Evolutionary conservation across 1,140 invertebrate species (phyloP).

Genomic region (Pseudachorutes palmiensis): DNA sequence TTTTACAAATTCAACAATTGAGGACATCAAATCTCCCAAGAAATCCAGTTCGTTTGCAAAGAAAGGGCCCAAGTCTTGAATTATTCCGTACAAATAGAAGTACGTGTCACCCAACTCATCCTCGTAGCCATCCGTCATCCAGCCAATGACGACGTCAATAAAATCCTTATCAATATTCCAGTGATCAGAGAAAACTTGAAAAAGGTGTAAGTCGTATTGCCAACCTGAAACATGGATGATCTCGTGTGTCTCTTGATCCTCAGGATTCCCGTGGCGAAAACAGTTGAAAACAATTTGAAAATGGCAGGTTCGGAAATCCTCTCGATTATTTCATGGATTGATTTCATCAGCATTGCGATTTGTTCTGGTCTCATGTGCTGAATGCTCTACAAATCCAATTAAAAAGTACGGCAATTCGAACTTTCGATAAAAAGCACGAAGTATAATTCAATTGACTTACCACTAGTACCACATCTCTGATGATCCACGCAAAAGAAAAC

Average conservation of each 20-base stretch:
- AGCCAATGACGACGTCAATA: slow-evolving; percentile 33
- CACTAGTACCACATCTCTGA: neutral
- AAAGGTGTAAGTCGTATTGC: neutral
- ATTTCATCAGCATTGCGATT: neutral
- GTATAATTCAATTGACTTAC: slow-evolving; percentile 8
- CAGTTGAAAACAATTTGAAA: neutral
- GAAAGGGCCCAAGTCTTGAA: slow-evolving; percentile 18
- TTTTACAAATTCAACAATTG: slow-evolving; percentile 5
- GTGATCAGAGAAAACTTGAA: neutral
- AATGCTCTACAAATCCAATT: neutral
- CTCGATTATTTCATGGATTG: neutral
- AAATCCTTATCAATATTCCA: slow-evolving; percentile 21
- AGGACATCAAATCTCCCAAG: slow-evolving; percentile 12
- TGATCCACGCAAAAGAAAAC: neutral
- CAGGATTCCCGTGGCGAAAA: slow-evolving; percentile 3
- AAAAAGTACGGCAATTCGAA: neutral
- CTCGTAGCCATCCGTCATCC: slow-evolving; percentile 32
- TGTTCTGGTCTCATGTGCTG: neutral
- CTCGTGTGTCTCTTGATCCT: neutral
- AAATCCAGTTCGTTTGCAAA: slow-evolving; percentile 25
- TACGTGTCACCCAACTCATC: slow-evolving; percentile 7
- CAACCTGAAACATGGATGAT: neutral
- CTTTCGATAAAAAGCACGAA: neutral
- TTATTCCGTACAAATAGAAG: neutral
- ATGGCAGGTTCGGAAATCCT: neutral